A percentile compares a stretch with the other conserved stretches of the same genome.
Evolutionary conservation across 2,888 invertebrate genomes (phyloP).

Genomic region (Pyrrhosoma nymphula): DNA sequence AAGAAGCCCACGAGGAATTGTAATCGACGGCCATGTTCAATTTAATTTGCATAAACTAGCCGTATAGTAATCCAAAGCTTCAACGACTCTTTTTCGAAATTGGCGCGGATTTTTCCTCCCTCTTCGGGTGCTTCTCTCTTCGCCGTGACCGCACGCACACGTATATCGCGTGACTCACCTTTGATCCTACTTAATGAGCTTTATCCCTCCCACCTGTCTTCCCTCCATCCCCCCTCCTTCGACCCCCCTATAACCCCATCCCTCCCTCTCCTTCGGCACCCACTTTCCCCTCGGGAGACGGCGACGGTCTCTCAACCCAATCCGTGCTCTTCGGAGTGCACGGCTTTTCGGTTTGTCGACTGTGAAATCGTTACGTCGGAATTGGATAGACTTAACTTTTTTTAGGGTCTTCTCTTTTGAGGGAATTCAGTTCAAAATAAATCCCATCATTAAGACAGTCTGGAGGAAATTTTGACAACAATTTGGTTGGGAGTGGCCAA

Average conservation of each 20-base stretch:
- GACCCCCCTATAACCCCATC: background rate
- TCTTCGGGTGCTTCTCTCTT: background rate
- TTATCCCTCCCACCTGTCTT: background rate
- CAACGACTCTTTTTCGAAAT: background rate
- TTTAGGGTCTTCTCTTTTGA: background rate
- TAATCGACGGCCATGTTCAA: too few relatives aligned
- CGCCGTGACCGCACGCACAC: background rate
- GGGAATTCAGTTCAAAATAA: too few relatives aligned
- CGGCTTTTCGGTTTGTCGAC: background rate
- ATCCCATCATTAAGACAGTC: background rate
- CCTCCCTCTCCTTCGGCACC: background rate
- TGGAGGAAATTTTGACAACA: background rate
- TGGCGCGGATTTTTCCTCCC: background rate
- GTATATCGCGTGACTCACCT: constrained; percentile 15
- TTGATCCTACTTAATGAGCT: background rate
- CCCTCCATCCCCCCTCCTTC: background rate
- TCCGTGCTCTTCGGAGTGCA: background rate
- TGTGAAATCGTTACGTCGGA: background rate
- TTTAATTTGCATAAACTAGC: too few relatives aligned
- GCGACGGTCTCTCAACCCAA: background rate
- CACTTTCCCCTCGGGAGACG: background rate
- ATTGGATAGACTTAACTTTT: background rate
- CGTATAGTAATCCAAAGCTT: too few relatives aligned
- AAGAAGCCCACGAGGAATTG: too few relatives aligned
- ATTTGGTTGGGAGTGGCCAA: background rate